These are phyloP conservation scores for Griposia aprilina DNA, from an alignment of 2,888 invertebrate species.

Conservation along the genomic window DNA sequence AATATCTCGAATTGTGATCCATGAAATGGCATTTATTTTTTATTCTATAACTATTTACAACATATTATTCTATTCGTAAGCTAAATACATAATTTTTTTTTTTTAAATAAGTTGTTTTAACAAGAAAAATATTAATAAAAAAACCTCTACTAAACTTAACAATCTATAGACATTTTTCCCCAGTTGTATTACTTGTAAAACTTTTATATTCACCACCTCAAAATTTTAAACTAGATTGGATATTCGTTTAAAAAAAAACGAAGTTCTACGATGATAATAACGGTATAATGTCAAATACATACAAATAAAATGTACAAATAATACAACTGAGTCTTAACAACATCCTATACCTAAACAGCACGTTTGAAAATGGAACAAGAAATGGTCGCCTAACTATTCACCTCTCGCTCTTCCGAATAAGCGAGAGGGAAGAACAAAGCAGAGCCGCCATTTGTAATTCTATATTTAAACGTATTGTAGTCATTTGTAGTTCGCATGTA, in stretches of 20 bases:
- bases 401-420: constrained; percentile 11
- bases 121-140: neutral
- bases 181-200: constrained; percentile 30
- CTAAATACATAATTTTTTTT: no score
- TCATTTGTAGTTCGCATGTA: constrained; percentile 56
- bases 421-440: constrained; percentile 15
- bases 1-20: constrained; percentile 48
- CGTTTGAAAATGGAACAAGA: constrained; percentile 36
- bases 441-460: constrained; percentile 41
- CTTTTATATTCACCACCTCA: neutral
- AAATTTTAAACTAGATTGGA: neutral
- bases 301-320: constrained; percentile 10
- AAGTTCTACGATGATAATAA: neutral
- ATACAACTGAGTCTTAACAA: constrained; percentile 24
- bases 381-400: constrained; percentile 3
- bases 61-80: constrained; percentile 32
- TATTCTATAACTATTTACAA: constrained; percentile 28
- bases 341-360: neutral
- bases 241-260: neutral
- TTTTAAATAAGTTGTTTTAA: constrained; percentile 30
- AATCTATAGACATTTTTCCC: neutral
- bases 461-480: constrained; percentile 27
- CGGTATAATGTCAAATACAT: no score
- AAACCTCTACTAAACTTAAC: neutral
- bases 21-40: constrained; percentile 52